Base-by-base conservation (phyloP, 1,140 invertebrate species). In the Euura saliciscinereae region DNA sequence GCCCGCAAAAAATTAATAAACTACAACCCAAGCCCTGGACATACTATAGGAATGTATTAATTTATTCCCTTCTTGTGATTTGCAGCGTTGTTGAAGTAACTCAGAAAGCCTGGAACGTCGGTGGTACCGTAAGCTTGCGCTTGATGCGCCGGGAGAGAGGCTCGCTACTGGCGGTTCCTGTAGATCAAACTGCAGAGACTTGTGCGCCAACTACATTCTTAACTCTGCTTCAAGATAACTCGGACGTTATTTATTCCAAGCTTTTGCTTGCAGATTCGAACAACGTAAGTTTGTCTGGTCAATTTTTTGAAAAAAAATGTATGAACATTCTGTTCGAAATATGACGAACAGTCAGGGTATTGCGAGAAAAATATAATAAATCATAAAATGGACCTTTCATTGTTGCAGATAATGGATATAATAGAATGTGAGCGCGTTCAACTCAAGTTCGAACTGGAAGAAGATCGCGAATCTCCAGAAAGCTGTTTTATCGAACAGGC, bases 61-160 rank as follows among this genome's bases (percentile, higher is more conserved):
- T 8, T 69, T 65, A 46, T n/a, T 51, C n/a, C 69, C 45, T 67
- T 45, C 28, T 28, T 28, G 28, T 28, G 76, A 2, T 71, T 73
- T 85, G 65, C 76, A 92, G 92, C 85, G 91, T 92, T 66, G 80
- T 89, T 4, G 87, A 89, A 73, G 86, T 91, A 79, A 88, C 88
- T 70, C 90, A 90, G 79, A 84, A 81, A n/a, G 86, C 89, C 0
- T 89, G 91, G 71, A 91, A 91, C 74, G 89, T 93, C 74, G 93
- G 92, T 66, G 92, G 95, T 73, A 87, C 86, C 43, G 92, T 99
- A 42, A 93, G 90, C 45, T 91, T 99, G 87, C 91, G 92, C 76
- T 87, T 99, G 74, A 98, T 99, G 93, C 94, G 94, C 78, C 92
- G 96, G 43, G 90, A 93, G 75, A 93, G 93, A 76, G 94, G 93